These are phyloP conservation scores for Mellivora capensis DNA, from an alignment of 2,113 vertebrate genomes.

Conservation along the genomic window DNA sequence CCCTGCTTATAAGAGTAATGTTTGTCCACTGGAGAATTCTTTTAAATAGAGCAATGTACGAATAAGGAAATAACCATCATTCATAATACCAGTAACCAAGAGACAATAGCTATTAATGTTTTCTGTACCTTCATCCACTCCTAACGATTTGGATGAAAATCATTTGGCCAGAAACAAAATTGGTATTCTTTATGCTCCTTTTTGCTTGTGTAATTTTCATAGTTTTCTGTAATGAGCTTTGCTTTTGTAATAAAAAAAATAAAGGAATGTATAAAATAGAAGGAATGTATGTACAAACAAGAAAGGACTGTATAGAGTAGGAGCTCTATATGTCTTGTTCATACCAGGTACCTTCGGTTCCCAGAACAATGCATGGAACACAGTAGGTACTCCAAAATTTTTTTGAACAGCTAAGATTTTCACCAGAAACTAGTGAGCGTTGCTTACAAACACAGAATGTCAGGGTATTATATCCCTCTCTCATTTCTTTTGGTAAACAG, in stretches of 20 bases:
- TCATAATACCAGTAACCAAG: neutral
- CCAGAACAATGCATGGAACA: neutral
- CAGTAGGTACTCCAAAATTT: neutral
- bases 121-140: constrained; percentile 27
- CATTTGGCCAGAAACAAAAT: constrained; percentile 35
- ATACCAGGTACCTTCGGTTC: neutral
- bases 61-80: neutral
- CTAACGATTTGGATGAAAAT: constrained; percentile 39
- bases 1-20: neutral
- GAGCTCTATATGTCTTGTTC: neutral
- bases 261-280: neutral
- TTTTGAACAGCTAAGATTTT: neutral
- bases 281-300: neutral
- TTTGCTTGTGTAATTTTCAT: neutral
- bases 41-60: constrained; percentile 1
- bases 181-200: neutral
- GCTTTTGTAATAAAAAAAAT: constrained; percentile 19
- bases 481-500: neutral
- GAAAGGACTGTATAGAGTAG: neutral
- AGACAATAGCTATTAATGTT: neutral
- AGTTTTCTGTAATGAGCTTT: constrained; percentile 35
- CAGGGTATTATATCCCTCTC: neutral
- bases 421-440: neutral
- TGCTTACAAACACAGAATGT: constrained; percentile 3
- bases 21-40: neutral